Percentiles rank a stretch among this genome's conserved stretches.
Conservation (phyloP, 2,888 invertebrate genomes). For the Thymelicus acteon region DNA sequence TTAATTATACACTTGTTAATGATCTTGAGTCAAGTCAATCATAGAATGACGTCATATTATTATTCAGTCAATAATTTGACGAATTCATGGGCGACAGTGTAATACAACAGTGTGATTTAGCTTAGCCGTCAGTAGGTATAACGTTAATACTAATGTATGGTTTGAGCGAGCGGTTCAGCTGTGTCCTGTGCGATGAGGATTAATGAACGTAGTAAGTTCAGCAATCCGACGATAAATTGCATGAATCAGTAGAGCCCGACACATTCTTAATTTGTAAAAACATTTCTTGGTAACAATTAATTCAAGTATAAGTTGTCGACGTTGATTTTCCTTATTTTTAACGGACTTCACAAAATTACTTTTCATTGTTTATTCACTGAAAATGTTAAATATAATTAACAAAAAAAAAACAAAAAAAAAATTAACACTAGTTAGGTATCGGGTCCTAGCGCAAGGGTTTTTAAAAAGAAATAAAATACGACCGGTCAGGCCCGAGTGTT, state of each 20-base stretch:
- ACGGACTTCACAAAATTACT: no score
- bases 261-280: slow-evolving; percentile 21
- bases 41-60: slow-evolving; percentile 11
- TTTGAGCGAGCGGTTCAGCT: neutral
- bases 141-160: neutral
- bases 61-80: slow-evolving; percentile 4
- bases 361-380: no score
- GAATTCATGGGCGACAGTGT: slow-evolving; percentile 6
- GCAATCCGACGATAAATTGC: slow-evolving; percentile 26
- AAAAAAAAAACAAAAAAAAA: no score
- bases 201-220: slow-evolving; percentile 30
- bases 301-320: neutral
- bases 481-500: no score
- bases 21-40: no score
- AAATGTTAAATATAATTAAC: no score
- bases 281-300: neutral
- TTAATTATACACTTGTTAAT: no score
- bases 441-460: no score
- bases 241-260: slow-evolving; percentile 11
- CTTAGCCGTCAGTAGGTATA: neutral
- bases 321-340: neutral
- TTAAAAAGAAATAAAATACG: no score
- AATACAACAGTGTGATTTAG: slow-evolving; percentile 6
- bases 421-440: no score
- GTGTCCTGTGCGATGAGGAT: slow-evolving; percentile 25